Evolutionary conservation across 2,888 invertebrate species (phyloP).

Genomic region (Cloeon dipterum): DNA sequence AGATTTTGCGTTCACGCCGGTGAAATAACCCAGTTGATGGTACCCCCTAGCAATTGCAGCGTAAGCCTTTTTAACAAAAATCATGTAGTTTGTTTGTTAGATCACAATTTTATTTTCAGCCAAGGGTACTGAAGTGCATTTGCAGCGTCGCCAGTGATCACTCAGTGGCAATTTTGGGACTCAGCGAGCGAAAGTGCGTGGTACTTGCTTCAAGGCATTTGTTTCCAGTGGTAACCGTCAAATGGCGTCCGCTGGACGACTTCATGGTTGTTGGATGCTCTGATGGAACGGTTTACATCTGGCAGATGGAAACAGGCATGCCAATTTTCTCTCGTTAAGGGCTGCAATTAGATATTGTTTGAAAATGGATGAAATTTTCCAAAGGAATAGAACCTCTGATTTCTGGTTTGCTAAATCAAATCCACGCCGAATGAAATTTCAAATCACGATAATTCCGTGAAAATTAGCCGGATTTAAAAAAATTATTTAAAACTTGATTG

Average conservation of each 20-base stretch:
- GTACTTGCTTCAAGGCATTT: constrained; percentile 83
- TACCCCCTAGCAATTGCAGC: constrained; percentile 80
- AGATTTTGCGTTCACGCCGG: constrained; percentile 96
- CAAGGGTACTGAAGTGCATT: constrained; percentile 77
- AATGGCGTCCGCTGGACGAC: constrained; percentile 93
- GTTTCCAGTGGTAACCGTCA: constrained; percentile 86
- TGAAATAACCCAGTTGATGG: constrained; percentile 80
- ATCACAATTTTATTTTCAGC: constrained; percentile 27
- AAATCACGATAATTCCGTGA: too few relatives aligned
- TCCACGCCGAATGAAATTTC: too few relatives aligned
- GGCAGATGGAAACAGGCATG: constrained; percentile 94
- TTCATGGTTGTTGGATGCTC: constrained; percentile 94
- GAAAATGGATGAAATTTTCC: too few relatives aligned
- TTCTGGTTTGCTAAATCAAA: too few relatives aligned
- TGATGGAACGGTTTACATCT: constrained; percentile 94
- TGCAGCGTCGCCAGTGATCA: constrained; percentile 96
- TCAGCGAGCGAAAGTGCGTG: constrained; percentile 83
- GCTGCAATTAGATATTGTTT: too few relatives aligned
- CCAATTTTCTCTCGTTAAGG: too few relatives aligned
- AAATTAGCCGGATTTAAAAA: too few relatives aligned
- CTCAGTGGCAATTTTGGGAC: constrained; percentile 80
- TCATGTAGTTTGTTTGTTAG: neutral
- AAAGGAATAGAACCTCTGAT: too few relatives aligned
- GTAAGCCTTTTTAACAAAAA: constrained; percentile 24
- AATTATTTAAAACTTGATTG: too few relatives aligned